Conservation (phyloP, 2,113 vertebrate species). For the Cariama cristata region DNA sequence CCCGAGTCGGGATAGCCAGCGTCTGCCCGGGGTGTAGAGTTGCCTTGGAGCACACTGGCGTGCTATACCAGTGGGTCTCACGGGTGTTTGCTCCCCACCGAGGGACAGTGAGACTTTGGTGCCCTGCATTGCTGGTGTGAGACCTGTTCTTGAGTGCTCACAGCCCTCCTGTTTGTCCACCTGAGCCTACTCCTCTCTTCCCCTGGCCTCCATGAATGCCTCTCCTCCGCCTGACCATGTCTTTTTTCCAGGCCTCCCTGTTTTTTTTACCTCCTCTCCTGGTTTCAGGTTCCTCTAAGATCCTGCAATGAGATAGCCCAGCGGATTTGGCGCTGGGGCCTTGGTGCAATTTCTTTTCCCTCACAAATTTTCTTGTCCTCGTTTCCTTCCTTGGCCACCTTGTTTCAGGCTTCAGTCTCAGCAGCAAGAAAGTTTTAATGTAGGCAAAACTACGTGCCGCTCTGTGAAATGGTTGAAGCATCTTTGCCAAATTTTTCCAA, state of each 20-base stretch:
- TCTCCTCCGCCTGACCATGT: neutral
- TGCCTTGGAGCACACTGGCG: neutral
- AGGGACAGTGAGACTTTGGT: rapidly evolving
- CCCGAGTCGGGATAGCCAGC: neutral
- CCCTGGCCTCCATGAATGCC: neutral
- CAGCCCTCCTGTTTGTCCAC: neutral
- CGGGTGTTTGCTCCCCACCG: neutral
- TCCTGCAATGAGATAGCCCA: neutral
- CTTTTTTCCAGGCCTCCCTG: neutral
- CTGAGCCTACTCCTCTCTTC: neutral
- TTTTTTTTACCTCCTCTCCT: neutral
- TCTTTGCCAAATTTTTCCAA: neutral
- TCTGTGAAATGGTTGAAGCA: neutral
- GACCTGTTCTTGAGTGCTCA: neutral
- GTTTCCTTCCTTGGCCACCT: neutral
- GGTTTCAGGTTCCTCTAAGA: neutral
- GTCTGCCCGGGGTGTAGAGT: neutral
- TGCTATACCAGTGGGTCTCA: neutral
- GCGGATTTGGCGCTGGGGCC: neutral
- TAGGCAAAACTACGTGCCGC: rapidly evolving
- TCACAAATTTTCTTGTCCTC: neutral
- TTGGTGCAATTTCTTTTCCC: neutral
- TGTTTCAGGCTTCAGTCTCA: neutral
- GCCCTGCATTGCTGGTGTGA: neutral
- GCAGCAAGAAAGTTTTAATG: neutral